Base-by-base conservation (phyloP, 1,140 invertebrate genomes). In the Drosophila triauraria region DNA sequence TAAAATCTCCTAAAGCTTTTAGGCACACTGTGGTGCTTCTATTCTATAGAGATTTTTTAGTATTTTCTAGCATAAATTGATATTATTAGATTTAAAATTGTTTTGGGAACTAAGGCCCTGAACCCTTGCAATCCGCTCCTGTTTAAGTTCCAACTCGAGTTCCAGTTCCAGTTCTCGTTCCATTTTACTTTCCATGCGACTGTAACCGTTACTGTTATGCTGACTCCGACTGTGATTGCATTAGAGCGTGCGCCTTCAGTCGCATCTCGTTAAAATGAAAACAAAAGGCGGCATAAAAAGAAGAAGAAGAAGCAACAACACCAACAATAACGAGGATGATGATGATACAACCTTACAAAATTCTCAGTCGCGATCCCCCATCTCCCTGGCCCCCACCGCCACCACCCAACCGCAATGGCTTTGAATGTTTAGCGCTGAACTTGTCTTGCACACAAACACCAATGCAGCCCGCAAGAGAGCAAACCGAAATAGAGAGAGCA, bases 331-430 rank as follows among this genome's bases (percentile, higher is more conserved):
- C 48, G 40, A 63, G 40, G 27, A 58, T 59, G 65, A 78, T 79
- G 84, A 87, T 87, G 84, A 88, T 85, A 90, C 85, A 88, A 88
- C 81, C 85, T 88, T 88, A 90, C 85, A 88, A 88, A 90, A 90
- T 90, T 86, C 83, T 86, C 80, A 90, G 76, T 79, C 80, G 70
- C 69, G 68, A 43, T 51, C 43, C 25, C 35, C 48, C 32, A 40
- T 6, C 53, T 25, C 50, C 47, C 40, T 15, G 9, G 7, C 23
- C 15, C 15, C 23, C 32, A 40, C n/a, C 40, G 20, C 56, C 59
- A 27, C 58, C 23, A 12, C 23, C 50, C 51, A 42, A 63, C 43
- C 65, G 44, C 81, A 79, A 65, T 80, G 86, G 86, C 85, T 88
- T 88, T 90, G 85, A 88, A 90, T 90, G 85, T 82, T 88, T 88